Evolutionary conservation across 2,888 invertebrate species (phyloP).

Genomic region (Stenotaenia linearis): DNA sequence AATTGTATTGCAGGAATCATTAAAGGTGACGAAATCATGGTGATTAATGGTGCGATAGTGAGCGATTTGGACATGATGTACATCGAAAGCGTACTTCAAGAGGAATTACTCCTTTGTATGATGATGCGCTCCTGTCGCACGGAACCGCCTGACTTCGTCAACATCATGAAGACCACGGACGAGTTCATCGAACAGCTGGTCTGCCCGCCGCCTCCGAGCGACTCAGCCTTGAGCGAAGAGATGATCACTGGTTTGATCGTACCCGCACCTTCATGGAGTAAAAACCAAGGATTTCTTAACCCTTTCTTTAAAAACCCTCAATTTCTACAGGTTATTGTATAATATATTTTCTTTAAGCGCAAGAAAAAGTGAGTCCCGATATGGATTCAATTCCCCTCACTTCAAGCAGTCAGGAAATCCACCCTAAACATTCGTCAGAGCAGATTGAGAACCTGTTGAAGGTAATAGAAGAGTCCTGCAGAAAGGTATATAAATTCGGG

Average conservation of each 20-base stretch:
- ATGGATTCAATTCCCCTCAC: constrained; percentile 26
- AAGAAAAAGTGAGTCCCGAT: constrained; percentile 30
- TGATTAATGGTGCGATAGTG: constrained; percentile 96
- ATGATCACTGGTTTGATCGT: constrained; percentile 95
- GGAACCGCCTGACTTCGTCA: constrained; percentile 52
- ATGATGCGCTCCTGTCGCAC: constrained; percentile 89
- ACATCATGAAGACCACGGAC: constrained; percentile 70
- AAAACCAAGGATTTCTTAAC: constrained; percentile 54
- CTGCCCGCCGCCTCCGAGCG: constrained; percentile 94
- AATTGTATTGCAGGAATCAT: constrained; percentile 64
- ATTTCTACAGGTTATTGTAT: background rate
- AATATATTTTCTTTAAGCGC: background rate
- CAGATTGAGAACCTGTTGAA: constrained; percentile 93
- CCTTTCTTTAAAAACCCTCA: background rate
- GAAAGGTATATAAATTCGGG: constrained; percentile 37
- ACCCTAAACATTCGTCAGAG: constrained; percentile 65
- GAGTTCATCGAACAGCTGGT: constrained; percentile 92
- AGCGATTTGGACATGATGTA: constrained; percentile 99
- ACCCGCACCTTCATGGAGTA: constrained; percentile 85
- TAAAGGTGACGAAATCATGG: constrained; percentile 97
- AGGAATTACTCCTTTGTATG: constrained; percentile 88
- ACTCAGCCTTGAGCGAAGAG: constrained; percentile 81
- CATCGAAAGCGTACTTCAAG: constrained; percentile 91
- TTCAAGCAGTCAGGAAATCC: constrained; percentile 26
- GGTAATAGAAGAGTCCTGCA: constrained; percentile 47